These are phyloP conservation scores for Leiothrix lutea DNA, from an alignment of 2,113 vertebrate species.

Conservation along the genomic window DNA sequence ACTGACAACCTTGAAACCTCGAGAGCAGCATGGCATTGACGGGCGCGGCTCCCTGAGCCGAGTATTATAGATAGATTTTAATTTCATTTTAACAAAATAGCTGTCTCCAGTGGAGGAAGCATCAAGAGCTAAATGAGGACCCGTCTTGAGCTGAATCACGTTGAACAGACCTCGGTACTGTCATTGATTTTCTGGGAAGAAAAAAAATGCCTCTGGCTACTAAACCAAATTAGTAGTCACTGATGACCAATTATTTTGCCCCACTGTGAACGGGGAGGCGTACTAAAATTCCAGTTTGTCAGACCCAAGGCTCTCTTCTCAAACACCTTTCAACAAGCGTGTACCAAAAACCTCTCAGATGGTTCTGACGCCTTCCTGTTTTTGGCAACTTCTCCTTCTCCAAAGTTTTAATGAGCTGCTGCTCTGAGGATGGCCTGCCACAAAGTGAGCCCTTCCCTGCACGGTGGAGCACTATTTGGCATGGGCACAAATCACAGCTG, in stretches of 20 bases:
- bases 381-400: constrained; percentile 71
- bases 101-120: constrained; percentile 75
- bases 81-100: constrained; percentile 82
- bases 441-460: constrained; percentile 51
- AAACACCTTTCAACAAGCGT: constrained; percentile 77
- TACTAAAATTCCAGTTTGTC: constrained; percentile 82
- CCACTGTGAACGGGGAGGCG: constrained; percentile 73
- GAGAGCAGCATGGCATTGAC: constrained; percentile 31
- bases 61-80: constrained; percentile 72
- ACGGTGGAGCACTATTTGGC: constrained; percentile 24
- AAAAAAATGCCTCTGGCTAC: constrained; percentile 84
- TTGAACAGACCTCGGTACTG: constrained; percentile 74
- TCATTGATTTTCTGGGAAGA: constrained; percentile 83
- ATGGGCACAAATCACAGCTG: constrained; percentile 72
- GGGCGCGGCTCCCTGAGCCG: background rate
- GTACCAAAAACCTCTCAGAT: constrained; percentile 71
- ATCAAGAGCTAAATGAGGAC: constrained; percentile 74
- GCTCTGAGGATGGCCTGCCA: constrained; percentile 67
- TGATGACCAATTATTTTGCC: constrained; percentile 87
- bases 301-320: constrained; percentile 79
- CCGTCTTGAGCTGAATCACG: constrained; percentile 68
- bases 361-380: constrained; percentile 66
- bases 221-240: constrained; percentile 86
- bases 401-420: constrained; percentile 83
- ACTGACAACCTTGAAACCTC: constrained; percentile 52